Conservation (phyloP, 2,888 invertebrate genomes). For the Morpho achilles region DNA sequence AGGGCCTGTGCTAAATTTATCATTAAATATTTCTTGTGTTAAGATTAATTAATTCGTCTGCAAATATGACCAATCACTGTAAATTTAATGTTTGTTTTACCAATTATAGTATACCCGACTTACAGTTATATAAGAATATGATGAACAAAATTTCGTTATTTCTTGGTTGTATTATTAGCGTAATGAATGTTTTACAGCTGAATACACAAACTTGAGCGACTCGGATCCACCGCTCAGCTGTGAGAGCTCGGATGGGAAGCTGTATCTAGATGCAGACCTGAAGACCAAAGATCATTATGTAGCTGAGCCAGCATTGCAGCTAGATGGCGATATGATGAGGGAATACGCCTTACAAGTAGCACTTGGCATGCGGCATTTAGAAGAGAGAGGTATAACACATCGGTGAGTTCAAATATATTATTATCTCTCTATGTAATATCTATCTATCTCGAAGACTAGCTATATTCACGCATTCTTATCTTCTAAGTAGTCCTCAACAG, state of each 20-base stretch:
- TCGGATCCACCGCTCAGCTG: constrained; percentile 53
- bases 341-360: constrained; percentile 90
- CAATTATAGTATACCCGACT: too few species aligned
- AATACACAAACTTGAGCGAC: constrained; percentile 75
- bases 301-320: constrained; percentile 62
- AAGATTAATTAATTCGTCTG: too few species aligned
- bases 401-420: constrained; percentile 59
- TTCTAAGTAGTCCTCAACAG: too few species aligned
- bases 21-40: too few species aligned
- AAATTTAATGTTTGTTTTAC: too few species aligned
- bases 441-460: too few species aligned
- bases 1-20: too few species aligned
- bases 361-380: constrained; percentile 88
- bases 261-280: constrained; percentile 35
- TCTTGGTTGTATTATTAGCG: not conserved
- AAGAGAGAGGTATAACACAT: constrained; percentile 84
- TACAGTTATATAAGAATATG: too few species aligned
- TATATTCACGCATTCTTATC: too few species aligned
- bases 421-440: too few species aligned
- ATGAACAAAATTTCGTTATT: too few species aligned
- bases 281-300: constrained; percentile 57
- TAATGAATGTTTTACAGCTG: constrained; percentile 56
- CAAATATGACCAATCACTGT: too few species aligned
- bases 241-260: constrained; percentile 36
- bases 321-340: constrained; percentile 74